Conservation (phyloP, 2,113 vertebrate species). For the Donacobius atricapilla region DNA sequence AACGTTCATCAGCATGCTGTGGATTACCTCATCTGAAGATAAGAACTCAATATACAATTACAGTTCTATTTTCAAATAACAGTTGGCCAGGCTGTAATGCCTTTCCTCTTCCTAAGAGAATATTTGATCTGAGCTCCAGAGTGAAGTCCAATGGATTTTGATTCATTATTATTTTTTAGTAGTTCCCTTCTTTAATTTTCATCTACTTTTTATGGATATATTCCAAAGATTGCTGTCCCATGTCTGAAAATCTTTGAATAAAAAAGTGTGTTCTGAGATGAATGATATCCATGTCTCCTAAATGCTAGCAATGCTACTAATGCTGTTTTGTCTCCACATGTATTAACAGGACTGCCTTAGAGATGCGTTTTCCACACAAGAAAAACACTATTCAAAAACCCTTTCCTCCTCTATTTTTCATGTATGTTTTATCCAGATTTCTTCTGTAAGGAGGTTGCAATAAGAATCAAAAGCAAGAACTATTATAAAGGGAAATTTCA, state of each 20-base stretch:
- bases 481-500: not conserved
- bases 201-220: not conserved
- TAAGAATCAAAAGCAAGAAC: not conserved
- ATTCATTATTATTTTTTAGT: not conserved
- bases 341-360: not conserved
- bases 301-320: not conserved
- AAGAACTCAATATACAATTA: conserved; percentile 64
- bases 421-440: not conserved
- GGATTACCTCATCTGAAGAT: conserved; percentile 61
- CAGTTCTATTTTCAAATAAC: conserved; percentile 55
- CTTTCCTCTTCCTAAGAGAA: not conserved
- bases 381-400: not conserved
- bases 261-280: not conserved
- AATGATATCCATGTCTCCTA: not conserved
- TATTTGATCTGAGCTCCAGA: not conserved
- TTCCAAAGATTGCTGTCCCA: not conserved
- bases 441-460: not conserved
- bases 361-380: not conserved
- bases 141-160: not conserved
- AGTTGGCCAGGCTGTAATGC: conserved; percentile 1
- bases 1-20: conserved; percentile 38
- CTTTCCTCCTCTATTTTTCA: not conserved
- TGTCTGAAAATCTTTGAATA: not conserved
- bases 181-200: not conserved
- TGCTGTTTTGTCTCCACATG: not conserved